phyloP scores from a whole-genome alignment of 2,888 invertebrate species.

The Lasioglossum zephyrum region DNA sequence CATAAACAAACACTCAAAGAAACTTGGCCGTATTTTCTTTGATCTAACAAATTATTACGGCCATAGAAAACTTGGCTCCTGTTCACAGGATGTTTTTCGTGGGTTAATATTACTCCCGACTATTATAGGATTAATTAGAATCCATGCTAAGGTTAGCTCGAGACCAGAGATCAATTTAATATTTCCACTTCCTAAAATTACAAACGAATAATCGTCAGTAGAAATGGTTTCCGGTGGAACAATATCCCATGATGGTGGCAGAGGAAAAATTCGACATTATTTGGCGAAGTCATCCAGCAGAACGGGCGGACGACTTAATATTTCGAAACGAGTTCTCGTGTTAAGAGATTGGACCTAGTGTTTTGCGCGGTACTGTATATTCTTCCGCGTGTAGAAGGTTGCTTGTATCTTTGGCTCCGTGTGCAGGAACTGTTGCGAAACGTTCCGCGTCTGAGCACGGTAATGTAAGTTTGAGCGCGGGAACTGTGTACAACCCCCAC shows the following conservation, averaged over 20 bases:
- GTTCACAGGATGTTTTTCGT: no score
- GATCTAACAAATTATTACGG: no score
- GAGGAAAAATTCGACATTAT: background rate
- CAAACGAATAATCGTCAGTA: background rate
- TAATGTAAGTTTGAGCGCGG: slow-evolving; percentile 68
- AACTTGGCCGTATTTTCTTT: no score
- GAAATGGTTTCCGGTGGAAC: background rate
- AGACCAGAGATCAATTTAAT: no score
- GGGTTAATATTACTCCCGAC: background rate
- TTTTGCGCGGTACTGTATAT: slow-evolving; percentile 33
- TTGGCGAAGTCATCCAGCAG: background rate
- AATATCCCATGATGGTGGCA: background rate
- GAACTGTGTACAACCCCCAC: background rate
- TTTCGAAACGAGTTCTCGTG: background rate
- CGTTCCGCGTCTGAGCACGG: slow-evolving; percentile 70
- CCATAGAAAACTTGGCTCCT: no score
- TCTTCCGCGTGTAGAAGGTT: slow-evolving; percentile 18
- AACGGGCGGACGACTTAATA: background rate
- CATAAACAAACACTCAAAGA: no score
- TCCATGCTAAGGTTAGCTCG: background rate
- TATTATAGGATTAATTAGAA: background rate
- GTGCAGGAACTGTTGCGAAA: slow-evolving; percentile 65
- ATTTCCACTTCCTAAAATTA: background rate
- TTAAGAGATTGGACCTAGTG: slow-evolving; percentile 11
- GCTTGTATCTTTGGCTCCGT: slow-evolving; percentile 45